Evolutionary conservation across 2,888 invertebrate species (phyloP).

Genomic region (Folsomia candida): DNA sequence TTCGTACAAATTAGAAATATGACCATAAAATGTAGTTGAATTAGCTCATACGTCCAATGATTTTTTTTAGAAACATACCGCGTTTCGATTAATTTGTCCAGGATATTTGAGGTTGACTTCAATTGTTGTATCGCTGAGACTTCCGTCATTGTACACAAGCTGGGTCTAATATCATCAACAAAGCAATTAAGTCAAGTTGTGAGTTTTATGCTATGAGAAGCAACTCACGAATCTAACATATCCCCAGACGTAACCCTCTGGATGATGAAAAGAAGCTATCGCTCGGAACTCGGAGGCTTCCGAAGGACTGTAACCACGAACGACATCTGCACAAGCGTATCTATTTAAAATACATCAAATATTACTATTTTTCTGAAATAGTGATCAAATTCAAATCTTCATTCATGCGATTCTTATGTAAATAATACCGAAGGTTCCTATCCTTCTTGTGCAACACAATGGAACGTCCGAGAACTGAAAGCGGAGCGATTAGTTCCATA

Average conservation of each 20-base stretch:
- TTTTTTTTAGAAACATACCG: conserved; percentile 59
- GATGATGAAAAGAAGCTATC: conserved; percentile 89
- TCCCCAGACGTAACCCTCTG: conserved; percentile 78
- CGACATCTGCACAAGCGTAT: conserved; percentile 82
- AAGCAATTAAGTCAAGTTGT: no score
- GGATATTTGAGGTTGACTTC: conserved; percentile 86
- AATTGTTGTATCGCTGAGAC: conserved; percentile 83
- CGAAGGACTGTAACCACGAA: conserved; percentile 81
- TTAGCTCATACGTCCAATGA: no score
- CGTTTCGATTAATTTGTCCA: conserved; percentile 76
- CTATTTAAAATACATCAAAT: conserved; percentile 54
- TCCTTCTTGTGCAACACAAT: conserved; percentile 75
- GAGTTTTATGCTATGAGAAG: no score
- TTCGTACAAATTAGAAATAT: conserved; percentile 39
- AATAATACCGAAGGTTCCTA: conserved; percentile 42
- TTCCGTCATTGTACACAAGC: conserved; percentile 79
- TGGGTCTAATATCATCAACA: conserved; percentile 64
- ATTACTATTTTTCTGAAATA: no score
- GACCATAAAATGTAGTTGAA: conserved; percentile 5
- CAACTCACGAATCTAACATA: conserved; percentile 76
- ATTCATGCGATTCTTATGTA: no score
- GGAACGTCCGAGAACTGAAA: conserved; percentile 81
- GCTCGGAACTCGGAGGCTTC: conserved; percentile 82
- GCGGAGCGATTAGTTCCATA: conserved; percentile 75
- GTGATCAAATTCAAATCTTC: no score